These are phyloP conservation scores for Falco rusticolus DNA, from an alignment of 2,797 vertebrate species.

Conservation along the genomic window DNA sequence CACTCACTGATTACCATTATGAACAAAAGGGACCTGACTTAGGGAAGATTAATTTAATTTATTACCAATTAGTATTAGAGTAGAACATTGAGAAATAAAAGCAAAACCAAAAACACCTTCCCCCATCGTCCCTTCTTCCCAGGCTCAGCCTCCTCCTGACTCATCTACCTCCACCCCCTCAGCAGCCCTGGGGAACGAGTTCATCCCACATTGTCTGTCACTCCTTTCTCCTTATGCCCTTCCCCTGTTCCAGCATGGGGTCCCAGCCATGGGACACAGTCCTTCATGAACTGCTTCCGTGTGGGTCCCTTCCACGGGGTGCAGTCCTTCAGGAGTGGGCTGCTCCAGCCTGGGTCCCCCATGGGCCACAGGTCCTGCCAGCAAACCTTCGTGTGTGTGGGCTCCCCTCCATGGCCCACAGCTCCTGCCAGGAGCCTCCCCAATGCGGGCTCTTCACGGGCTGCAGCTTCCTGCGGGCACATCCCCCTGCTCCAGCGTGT, in stretches of 20 bases:
- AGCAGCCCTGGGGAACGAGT: fast-evolving
- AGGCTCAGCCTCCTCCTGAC: neutral
- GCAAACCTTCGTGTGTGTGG: neutral
- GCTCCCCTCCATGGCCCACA: neutral
- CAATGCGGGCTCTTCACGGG: fast-evolving
- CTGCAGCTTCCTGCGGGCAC: neutral
- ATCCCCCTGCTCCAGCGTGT: neutral
- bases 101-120: neutral
- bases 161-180: neutral
- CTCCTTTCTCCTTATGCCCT: too few species aligned
- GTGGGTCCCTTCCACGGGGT: too few species aligned
- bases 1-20: fast-evolving
- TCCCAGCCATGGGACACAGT: too few species aligned
- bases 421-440: neutral
- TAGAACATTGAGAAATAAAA: neutral
- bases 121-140: neutral
- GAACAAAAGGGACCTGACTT: neutral
- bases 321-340: neutral
- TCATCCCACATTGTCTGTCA: neutral
- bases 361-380: neutral
- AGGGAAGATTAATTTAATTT: neutral
- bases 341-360: neutral
- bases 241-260: too few species aligned
- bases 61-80: neutral
- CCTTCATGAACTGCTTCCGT: too few species aligned